A percentile compares a stretch with the other conserved stretches of the same genome.
Conservation (phyloP, 1,140 invertebrate species). For the Zeugodacus cucurbitae region DNA sequence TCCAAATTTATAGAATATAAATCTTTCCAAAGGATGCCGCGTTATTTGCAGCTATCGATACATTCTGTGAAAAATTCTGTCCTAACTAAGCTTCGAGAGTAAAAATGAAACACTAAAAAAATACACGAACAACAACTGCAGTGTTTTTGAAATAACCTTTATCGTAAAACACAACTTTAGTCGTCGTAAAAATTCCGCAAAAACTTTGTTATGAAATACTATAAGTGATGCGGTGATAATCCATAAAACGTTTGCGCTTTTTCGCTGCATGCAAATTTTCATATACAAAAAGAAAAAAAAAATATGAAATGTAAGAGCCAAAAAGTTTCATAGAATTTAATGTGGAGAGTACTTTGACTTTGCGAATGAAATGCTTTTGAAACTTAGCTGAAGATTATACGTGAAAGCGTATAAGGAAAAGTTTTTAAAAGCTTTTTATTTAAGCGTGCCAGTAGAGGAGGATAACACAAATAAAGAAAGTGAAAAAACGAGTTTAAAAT, state of each 20-base stretch:
- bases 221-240: neutral
- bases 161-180: neutral
- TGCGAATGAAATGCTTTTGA: neutral
- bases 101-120: no score
- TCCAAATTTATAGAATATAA: no score
- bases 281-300: neutral
- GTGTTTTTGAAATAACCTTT: neutral
- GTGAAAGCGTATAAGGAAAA: neutral
- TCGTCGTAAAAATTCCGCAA: neutral
- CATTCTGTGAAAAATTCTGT: no score
- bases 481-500: neutral
- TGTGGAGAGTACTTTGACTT: neutral
- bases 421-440: neutral
- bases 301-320: neutral
- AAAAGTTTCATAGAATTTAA: neutral
- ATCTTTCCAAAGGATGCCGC: no score
- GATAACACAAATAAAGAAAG: neutral
- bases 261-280: neutral
- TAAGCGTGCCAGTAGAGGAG: neutral
- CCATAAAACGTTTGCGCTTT: neutral
- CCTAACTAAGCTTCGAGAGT: no score
- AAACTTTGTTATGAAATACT: constrained; percentile 7
- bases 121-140: neutral
- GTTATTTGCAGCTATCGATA: no score
- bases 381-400: neutral